Percentiles rank a stretch among this genome's conserved stretches.
phyloP scores from a whole-genome alignment of 2,113 vertebrate species.

The Ranitomeya variabilis region DNA sequence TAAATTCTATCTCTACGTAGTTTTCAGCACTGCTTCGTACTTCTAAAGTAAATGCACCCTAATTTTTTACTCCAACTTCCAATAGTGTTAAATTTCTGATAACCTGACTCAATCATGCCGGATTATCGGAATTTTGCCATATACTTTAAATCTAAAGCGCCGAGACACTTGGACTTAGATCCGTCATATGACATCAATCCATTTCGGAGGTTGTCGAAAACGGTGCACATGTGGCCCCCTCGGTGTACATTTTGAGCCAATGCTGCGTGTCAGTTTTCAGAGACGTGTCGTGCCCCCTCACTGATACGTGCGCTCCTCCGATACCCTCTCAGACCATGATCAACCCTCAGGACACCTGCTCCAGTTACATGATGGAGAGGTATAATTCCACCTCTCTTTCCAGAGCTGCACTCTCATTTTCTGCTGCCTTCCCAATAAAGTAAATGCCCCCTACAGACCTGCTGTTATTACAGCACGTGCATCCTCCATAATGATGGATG shows the following conservation, averaged over 20 bases:
- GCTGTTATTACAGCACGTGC: neutral
- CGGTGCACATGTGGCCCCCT: no score
- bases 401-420: neutral
- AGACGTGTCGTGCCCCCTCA: neutral
- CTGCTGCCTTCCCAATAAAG: constrained; percentile 9
- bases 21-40: no score
- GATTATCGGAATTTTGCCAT: no score
- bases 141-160: no score
- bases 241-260: neutral
- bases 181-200: no score
- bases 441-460: constrained; percentile 10
- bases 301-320: neutral
- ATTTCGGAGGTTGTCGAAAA: no score
- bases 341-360: neutral
- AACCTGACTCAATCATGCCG: no score
- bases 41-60: no score
- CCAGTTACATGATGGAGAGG: constrained; percentile 10
- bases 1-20: no score
- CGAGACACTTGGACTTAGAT: no score
- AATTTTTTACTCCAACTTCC: no score
- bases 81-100: no score
- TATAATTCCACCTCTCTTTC: constrained; percentile 21
- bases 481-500: constrained; percentile 4
- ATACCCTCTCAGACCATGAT: neutral
- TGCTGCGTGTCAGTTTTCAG: neutral